Evolutionary conservation across 2,888 invertebrate genomes (phyloP).

Genomic region (Dryobotodes eremita): DNA sequence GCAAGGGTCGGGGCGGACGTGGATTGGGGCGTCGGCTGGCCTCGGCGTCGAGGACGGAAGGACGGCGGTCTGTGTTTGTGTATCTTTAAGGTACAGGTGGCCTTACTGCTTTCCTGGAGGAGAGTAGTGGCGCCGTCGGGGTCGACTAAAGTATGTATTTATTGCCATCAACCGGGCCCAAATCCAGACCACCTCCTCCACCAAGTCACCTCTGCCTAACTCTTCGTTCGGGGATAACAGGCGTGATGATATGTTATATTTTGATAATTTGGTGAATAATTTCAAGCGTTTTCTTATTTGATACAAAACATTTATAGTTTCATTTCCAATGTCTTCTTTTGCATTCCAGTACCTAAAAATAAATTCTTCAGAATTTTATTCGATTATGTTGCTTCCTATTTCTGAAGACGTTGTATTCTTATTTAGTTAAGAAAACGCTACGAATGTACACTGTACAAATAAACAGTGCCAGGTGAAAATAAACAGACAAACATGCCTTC

Average conservation of each 20-base stretch:
- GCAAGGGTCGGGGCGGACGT: too few relatives aligned
- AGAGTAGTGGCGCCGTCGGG: too few relatives aligned
- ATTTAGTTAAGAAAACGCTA: constrained; percentile 34
- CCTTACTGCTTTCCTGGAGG: too few relatives aligned
- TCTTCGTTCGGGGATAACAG: not conserved
- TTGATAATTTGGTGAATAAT: not conserved
- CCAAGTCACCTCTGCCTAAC: not conserved
- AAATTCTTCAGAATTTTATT: constrained; percentile 31
- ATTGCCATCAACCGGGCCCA: not conserved
- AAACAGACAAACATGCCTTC: constrained; percentile 39
- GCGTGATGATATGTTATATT: not conserved
- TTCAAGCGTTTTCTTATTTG: not conserved
- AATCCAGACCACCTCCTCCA: not conserved
- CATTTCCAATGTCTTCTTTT: not conserved
- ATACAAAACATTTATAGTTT: not conserved
- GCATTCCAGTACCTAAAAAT: not conserved
- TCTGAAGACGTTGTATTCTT: constrained; percentile 13
- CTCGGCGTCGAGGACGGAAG: too few relatives aligned
- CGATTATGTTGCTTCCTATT: constrained; percentile 18
- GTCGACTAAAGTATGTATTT: too few relatives aligned
- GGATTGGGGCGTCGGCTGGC: too few relatives aligned
- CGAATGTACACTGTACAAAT: constrained; percentile 29
- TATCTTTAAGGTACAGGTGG: too few relatives aligned
- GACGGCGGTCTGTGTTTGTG: too few relatives aligned
- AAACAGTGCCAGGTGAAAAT: constrained; percentile 51